Evolutionary conservation across 2,113 vertebrate genomes (phyloP), one percentile per base, ranked within the genome.

Genomic region (Poeciliopsis turrubarensis): DNA sequence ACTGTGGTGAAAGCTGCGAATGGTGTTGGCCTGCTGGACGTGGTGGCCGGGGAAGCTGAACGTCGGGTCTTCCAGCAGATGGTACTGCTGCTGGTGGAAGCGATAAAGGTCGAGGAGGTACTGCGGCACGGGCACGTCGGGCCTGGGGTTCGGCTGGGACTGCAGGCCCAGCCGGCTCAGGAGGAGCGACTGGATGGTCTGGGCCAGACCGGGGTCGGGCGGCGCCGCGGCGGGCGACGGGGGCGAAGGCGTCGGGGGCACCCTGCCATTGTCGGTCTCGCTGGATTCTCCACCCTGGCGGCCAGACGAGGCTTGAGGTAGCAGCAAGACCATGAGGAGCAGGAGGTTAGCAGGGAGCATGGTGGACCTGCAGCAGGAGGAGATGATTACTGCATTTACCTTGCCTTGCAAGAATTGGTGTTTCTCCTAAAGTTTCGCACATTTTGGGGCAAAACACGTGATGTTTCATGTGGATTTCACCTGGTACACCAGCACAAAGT

Each of bases 281-380:
- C 87, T 86, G 84, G 81, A 76, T 85, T 88, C 88, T 82, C 77
- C 85, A 76, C 86, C 89, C 88, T 94, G 93, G 79, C 90, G 90
- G 92, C 91, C 92, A 88, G 90, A 94, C 81, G 88, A 93, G 89
- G 88, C 89, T 79, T 94, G 94, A 93, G 94, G 93, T 89, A 95
- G 90, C 89, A 95, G 92, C 93, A 95, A 90, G 89, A 94, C 90
- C 93, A 94, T 94, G 90, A 95, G 94, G 90, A 94, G 86, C 88
- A 95, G 86, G 76, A 95, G 91, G 88, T 94, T 95, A 96, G 94
- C 94, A 94, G 93, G 94, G 94, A 95, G 93, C 95, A 96, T 96
- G 89, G 89, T 95, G 94, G 90, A 94, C 81, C 95, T 96, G 88
- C n/a, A 51, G 60, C 66, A 12, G 30, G 51, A 57, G 44, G 37